Percentiles rank a stretch among this genome's conserved stretches.
Evolutionary conservation across 2,888 invertebrate species (phyloP).

Genomic region (Seira ritae): DNA sequence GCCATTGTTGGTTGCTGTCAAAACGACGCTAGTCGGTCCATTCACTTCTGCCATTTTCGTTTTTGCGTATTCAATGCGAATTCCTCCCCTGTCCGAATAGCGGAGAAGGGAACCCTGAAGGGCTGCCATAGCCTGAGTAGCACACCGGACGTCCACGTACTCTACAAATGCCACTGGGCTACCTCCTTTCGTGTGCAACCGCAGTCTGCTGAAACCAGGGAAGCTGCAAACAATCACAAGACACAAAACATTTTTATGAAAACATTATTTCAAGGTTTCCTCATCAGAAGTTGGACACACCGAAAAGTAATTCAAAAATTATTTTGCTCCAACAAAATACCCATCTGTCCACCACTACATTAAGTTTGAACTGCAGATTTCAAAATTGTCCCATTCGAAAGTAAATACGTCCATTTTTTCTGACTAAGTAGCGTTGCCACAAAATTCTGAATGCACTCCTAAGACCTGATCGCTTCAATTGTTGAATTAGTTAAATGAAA

Average conservation of each 20-base stretch:
- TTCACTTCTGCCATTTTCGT: constrained; percentile 95
- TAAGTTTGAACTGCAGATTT: no score
- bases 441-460: no score
- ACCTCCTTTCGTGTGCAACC: constrained; percentile 85
- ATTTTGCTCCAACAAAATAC: no score
- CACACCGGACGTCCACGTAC: constrained; percentile 94
- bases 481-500: no score
- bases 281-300: no score
- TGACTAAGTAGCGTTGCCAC: no score
- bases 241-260: background rate
- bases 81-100: constrained; percentile 97
- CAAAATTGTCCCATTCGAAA: no score
- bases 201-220: constrained; percentile 98
- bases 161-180: constrained; percentile 98
- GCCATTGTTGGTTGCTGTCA: constrained; percentile 71
- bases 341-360: no score
- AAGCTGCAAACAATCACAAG: constrained; percentile 82
- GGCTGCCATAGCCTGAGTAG: constrained; percentile 93
- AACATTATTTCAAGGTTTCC: no score
- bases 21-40: constrained; percentile 72
- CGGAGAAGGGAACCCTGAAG: constrained; percentile 97
- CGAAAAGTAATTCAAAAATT: no score
- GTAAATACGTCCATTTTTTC: no score
- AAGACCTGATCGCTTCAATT: no score
- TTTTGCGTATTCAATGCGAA: constrained; percentile 99